Conservation (phyloP, 2,888 invertebrate species). For the Epinotia brunnichana region DNA sequence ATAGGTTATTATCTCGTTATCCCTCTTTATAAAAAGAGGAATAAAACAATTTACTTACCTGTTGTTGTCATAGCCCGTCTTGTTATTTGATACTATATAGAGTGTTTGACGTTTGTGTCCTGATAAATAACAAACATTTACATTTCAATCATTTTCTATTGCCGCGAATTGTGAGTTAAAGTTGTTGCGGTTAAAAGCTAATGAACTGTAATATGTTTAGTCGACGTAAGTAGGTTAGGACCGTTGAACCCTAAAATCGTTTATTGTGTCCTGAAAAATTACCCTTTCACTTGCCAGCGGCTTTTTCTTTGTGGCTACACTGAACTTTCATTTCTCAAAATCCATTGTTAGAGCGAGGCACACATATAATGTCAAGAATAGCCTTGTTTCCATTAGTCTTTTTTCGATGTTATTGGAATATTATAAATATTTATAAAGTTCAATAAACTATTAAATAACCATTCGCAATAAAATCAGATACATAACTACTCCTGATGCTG, state of each 20-base stretch:
- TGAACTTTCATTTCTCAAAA: constrained; percentile 29
- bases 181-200: neutral
- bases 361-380: constrained; percentile 25
- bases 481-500: too few species aligned
- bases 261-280: constrained; percentile 35
- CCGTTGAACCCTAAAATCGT: constrained; percentile 19
- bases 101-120: too few species aligned
- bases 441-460: too few species aligned
- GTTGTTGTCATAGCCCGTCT: too few species aligned
- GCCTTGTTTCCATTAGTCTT: neutral
- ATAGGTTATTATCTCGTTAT: too few species aligned
- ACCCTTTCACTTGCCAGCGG: constrained; percentile 22
- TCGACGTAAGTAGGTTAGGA: neutral
- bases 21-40: too few species aligned
- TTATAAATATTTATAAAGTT: too few species aligned
- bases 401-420: too few species aligned
- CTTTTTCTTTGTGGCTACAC: constrained; percentile 23
- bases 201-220: neutral
- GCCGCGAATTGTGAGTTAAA: neutral
- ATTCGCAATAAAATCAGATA: too few species aligned
- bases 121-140: neutral
- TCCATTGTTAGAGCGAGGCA: constrained; percentile 29
- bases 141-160: neutral
- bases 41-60: too few species aligned
- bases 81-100: too few species aligned